phyloP scores from a whole-genome alignment of 53 echinoderm and acorn worm species.

The Hippasteria phrygiana region DNA sequence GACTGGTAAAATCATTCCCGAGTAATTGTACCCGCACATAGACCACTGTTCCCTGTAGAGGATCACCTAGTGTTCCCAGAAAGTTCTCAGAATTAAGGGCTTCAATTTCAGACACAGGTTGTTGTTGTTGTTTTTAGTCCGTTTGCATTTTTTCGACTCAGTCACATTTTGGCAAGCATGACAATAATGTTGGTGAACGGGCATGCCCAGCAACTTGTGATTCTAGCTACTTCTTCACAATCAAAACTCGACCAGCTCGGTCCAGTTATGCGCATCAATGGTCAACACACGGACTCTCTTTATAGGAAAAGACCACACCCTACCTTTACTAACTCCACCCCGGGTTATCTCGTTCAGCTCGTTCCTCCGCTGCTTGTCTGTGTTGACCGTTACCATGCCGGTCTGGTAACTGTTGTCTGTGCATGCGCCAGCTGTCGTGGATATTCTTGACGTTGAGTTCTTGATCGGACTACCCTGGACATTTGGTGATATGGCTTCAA shows the following conservation, averaged over 20 bases:
- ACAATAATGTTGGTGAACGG: no score
- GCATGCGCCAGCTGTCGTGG: slow-evolving; percentile 21
- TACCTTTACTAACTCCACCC: slow-evolving; percentile 63
- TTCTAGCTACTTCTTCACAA: not conserved
- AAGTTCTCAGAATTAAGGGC: no score
- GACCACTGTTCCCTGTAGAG: no score
- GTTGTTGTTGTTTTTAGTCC: no score
- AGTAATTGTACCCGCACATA: no score
- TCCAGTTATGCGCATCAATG: slow-evolving; percentile 48
- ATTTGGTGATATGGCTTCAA: slow-evolving; percentile 72
- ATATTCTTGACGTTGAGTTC: slow-evolving; percentile 39
- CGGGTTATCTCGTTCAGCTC: slow-evolving; percentile 23
- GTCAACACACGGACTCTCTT: slow-evolving; percentile 37
- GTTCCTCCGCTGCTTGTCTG: slow-evolving; percentile 32
- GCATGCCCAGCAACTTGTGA: not conserved
- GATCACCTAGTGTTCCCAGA: no score
- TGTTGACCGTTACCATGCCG: slow-evolving; percentile 68
- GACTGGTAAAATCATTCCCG: no score
- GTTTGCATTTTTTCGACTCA: no score
- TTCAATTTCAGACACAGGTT: no score
- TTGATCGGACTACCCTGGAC: slow-evolving; percentile 60
- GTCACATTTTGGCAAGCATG: no score
- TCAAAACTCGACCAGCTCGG: slow-evolving; percentile 54
- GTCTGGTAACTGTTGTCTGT: slow-evolving; percentile 86
- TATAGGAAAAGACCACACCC: slow-evolving; percentile 40